Evolutionary conservation across 2,113 vertebrate genomes (phyloP).

Genomic region (Trogon surrucura): DNA sequence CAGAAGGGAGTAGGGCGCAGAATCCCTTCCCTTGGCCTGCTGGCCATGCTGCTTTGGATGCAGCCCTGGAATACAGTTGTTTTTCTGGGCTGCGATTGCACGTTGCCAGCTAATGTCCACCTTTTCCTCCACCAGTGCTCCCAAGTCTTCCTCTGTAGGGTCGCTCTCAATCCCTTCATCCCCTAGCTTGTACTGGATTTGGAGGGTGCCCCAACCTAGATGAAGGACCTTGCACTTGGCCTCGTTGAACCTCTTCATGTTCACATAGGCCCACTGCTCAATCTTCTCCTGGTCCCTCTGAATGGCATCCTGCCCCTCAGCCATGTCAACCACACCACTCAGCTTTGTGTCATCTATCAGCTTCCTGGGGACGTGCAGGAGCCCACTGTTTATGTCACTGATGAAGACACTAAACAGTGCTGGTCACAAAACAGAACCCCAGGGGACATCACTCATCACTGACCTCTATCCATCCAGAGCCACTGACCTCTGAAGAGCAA

Average conservation of each 20-base stretch:
- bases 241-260: background rate
- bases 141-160: background rate
- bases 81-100: fast-evolving
- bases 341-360: background rate
- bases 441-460: background rate
- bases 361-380: background rate
- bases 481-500: background rate
- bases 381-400: background rate
- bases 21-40: background rate
- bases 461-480: background rate
- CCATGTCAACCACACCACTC: background rate
- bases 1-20: fast-evolving
- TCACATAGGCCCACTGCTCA: background rate
- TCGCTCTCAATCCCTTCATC: background rate
- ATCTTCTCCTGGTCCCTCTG: background rate
- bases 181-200: background rate
- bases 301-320: background rate
- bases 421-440: background rate
- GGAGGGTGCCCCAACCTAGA: background rate
- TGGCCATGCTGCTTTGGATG: background rate
- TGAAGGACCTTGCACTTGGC: background rate
- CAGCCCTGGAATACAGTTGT: fast-evolving
- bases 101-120: background rate
- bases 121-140: background rate
- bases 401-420: background rate